phyloP scores from a whole-genome alignment of 2,888 invertebrate genomes.

The Lymantria monacha region DNA sequence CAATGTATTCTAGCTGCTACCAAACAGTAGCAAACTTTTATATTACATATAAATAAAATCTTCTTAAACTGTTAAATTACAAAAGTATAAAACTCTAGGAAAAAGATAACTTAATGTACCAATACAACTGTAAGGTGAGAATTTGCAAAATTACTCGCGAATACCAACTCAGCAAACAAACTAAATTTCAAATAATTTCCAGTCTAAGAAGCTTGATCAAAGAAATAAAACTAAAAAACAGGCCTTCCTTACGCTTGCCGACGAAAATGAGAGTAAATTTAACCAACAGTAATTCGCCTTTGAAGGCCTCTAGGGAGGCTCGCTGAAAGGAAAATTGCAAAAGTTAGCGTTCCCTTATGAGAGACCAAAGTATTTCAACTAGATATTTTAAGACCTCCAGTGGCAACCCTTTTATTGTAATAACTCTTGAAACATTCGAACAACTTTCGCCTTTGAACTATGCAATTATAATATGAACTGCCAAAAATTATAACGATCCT shows the following conservation, averaged over 20 bases:
- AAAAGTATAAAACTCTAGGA: slow-evolving; percentile 3
- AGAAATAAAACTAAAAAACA: slow-evolving; percentile 80
- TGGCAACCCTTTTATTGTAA: slow-evolving; percentile 28
- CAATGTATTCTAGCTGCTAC: too few species aligned
- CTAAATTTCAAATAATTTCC: slow-evolving; percentile 75
- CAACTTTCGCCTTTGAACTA: slow-evolving; percentile 34
- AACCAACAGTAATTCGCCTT: slow-evolving; percentile 78
- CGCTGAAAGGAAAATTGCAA: slow-evolving; percentile 74
- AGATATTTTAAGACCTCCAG: slow-evolving; percentile 30
- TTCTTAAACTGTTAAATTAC: not conserved
- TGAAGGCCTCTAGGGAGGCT: slow-evolving; percentile 65
- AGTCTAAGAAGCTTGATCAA: slow-evolving; percentile 75
- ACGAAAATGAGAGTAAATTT: slow-evolving; percentile 77
- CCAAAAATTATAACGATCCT: slow-evolving; percentile 25
- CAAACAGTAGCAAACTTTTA: too few species aligned
- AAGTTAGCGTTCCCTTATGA: slow-evolving; percentile 77
- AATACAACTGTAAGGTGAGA: slow-evolving; percentile 55
- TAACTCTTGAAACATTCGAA: slow-evolving; percentile 22
- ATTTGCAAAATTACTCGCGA: slow-evolving; percentile 71
- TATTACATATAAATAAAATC: too few species aligned
- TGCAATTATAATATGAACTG: slow-evolving; percentile 34
- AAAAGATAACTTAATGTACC: slow-evolving; percentile 19
- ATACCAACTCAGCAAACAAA: slow-evolving; percentile 66
- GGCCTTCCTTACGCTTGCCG: slow-evolving; percentile 47
- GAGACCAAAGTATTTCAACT: slow-evolving; percentile 58